A percentile compares a stretch with the other conserved stretches of the same genome.
Evolutionary conservation across 2,888 invertebrate genomes (phyloP).

Genomic region (Agrotis exclamationis): DNA sequence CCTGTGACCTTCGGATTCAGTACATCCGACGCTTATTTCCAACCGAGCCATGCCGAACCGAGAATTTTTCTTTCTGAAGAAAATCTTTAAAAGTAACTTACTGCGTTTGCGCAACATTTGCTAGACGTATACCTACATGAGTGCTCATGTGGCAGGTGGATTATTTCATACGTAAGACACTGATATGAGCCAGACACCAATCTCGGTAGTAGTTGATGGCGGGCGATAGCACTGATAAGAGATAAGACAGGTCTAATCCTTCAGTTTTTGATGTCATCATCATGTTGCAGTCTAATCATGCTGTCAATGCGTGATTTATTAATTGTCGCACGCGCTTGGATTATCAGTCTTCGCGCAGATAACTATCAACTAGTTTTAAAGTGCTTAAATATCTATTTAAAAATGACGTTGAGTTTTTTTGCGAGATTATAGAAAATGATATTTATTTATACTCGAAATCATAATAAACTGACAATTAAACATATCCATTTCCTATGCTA

Average conservation of each 20-base stretch:
- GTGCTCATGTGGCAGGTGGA: constrained; percentile 16
- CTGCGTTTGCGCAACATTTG: constrained; percentile 2
- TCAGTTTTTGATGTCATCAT: constrained; percentile 55
- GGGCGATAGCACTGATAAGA: constrained; percentile 68
- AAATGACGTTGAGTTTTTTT: no score
- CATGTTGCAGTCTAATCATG: constrained; percentile 52
- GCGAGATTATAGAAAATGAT: no score
- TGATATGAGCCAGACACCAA: constrained; percentile 62
- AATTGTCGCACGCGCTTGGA: constrained; percentile 12
- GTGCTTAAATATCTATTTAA: no score
- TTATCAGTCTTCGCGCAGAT: background rate
- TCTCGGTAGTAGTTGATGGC: constrained; percentile 64
- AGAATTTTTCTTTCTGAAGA: no score
- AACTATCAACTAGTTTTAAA: no score
- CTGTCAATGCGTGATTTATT: constrained; percentile 54
- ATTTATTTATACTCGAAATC: no score
- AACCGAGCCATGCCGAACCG: no score
- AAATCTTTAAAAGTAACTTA: no score
- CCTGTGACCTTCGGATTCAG: no score
- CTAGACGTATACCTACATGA: constrained; percentile 13
- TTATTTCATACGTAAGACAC: constrained; percentile 26
- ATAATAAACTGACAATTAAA: no score
- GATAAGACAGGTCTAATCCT: constrained; percentile 70
- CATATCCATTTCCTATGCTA: no score
- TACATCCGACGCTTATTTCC: no score